Evolutionary conservation across 2,888 invertebrate genomes (phyloP).

Genomic region (Parnassius orleans): DNA sequence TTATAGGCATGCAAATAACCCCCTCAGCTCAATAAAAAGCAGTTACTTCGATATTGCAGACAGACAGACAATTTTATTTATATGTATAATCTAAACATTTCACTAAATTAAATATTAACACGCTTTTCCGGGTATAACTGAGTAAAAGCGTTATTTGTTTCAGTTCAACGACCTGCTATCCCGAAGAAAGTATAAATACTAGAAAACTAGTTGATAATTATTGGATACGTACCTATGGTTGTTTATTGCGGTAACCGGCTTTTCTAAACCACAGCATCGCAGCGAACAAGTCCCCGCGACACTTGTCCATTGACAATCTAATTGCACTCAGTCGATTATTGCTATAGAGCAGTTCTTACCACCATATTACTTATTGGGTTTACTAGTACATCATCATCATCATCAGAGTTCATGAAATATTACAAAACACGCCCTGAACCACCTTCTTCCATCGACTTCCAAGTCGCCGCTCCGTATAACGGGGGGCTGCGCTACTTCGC

Average conservation of each 20-base stretch:
- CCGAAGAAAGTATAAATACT: conserved; percentile 52
- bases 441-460: no score
- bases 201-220: conserved; percentile 56
- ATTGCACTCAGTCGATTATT: conserved; percentile 67
- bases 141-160: conserved; percentile 23
- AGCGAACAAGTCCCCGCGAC: conserved; percentile 62
- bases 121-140: not conserved
- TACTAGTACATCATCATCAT: no score
- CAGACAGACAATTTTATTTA: no score
- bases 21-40: no score
- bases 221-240: conserved; percentile 38
- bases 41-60: no score
- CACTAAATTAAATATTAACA: not conserved
- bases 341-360: conserved; percentile 40
- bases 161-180: conserved; percentile 40
- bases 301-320: conserved; percentile 78
- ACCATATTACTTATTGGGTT: not conserved
- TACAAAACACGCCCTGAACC: no score
- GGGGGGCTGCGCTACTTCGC: no score
- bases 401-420: no score
- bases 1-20: no score
- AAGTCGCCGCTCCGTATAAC: no score
- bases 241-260: conserved; percentile 50
- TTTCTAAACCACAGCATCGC: conserved; percentile 61
- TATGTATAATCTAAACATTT: no score